Percentiles rank a stretch among this genome's conserved stretches.
Conservation (phyloP, 2,113 vertebrate species). For the Polypterus bichir region DNA sequence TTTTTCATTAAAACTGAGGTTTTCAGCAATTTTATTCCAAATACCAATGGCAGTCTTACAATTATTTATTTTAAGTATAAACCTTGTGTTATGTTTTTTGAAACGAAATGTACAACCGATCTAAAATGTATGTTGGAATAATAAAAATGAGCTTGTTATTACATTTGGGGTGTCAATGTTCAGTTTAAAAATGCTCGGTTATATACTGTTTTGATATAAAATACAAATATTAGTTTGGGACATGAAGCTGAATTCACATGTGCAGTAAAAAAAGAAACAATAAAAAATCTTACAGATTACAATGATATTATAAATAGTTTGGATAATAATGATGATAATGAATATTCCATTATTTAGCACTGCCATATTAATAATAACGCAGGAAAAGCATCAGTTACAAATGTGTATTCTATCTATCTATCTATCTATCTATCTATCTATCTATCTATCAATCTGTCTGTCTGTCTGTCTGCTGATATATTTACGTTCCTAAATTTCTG, state of each 20-base stretch:
- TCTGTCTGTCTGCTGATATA: too few relatives aligned
- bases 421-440: too few relatives aligned
- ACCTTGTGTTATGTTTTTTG: slow-evolving; percentile 83
- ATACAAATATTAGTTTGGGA: background rate
- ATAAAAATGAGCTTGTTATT: slow-evolving; percentile 58
- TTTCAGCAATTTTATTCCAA: slow-evolving; percentile 96
- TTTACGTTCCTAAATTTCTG: too few relatives aligned
- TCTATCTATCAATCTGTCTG: too few relatives aligned
- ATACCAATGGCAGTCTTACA: slow-evolving; percentile 80
- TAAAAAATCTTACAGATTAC: background rate
- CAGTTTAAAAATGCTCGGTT: slow-evolving; percentile 43
- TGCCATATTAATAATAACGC: background rate
- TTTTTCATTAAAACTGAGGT: slow-evolving; percentile 93
- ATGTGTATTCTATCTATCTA: too few relatives aligned
- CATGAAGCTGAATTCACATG: background rate
- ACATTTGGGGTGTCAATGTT: slow-evolving; percentile 58
- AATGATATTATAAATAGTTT: background rate
- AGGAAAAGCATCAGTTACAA: too few relatives aligned
- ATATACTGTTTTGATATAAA: slow-evolving; percentile 46
- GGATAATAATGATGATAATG: background rate
- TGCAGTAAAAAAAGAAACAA: background rate
- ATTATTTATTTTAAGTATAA: slow-evolving; percentile 98
- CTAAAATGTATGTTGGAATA: slow-evolving; percentile 61
- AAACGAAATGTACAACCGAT: slow-evolving; percentile 50
- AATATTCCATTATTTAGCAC: background rate